These are phyloP conservation scores for Momotus momota DNA, from an alignment of 2,797 vertebrate genomes.

Conservation along the genomic window DNA sequence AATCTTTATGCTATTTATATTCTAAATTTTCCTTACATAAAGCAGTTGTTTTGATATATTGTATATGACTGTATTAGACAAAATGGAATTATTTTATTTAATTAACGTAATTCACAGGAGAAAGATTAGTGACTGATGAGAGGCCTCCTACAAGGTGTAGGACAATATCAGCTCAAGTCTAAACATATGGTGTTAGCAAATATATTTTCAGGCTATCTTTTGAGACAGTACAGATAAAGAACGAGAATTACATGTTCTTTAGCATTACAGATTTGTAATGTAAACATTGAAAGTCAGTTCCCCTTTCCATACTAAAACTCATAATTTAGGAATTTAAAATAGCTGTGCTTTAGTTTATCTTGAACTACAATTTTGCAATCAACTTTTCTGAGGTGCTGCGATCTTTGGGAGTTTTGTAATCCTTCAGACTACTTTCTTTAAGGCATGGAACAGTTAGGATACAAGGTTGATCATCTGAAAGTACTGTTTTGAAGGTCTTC, in stretches of 20 bases:
- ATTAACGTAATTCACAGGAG: background rate
- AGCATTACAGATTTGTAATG: background rate
- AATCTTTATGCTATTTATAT: background rate
- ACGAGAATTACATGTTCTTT: background rate
- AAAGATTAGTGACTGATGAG: background rate
- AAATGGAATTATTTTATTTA: background rate
- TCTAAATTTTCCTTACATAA: background rate
- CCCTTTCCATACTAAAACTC: background rate
- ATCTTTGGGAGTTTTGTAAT: background rate
- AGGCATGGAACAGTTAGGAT: background rate
- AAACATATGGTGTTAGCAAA: background rate
- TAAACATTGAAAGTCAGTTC: background rate
- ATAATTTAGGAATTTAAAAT: slow-evolving; percentile 6
- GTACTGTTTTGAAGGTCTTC: background rate
- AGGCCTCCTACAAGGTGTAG: background rate
- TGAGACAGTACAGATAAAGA: background rate
- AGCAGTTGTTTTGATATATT: background rate
- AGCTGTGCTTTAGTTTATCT: background rate
- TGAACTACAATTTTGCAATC: background rate
- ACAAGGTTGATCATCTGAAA: background rate
- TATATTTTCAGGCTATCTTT: background rate
- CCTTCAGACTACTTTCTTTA: background rate
- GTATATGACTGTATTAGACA: background rate
- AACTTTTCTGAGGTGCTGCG: background rate
- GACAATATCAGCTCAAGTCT: background rate